Evolutionary conservation across 2,888 invertebrate genomes (phyloP).

Genomic region (Clepsis dumicolana): DNA sequence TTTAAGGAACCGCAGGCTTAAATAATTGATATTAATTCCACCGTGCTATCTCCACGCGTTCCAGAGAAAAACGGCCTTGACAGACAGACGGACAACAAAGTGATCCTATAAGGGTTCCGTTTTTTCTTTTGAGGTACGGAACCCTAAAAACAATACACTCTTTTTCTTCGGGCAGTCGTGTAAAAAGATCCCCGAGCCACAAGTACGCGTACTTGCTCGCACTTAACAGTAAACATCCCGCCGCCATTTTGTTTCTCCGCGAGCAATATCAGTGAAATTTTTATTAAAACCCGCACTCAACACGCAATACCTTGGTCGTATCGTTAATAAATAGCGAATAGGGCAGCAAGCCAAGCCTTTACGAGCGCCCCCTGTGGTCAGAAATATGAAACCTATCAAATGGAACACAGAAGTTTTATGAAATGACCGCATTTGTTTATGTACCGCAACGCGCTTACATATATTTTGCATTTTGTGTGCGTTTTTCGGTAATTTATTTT

Average conservation of each 20-base stretch:
- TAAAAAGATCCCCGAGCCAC: too few species aligned
- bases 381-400: constrained; percentile 75
- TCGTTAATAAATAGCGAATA: constrained; percentile 63
- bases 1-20: too few species aligned
- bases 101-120: too few species aligned
- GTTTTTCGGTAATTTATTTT: constrained; percentile 38
- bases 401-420: constrained; percentile 64
- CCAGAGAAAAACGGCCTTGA: too few species aligned
- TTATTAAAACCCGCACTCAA: constrained; percentile 54
- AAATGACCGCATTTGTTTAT: constrained; percentile 65
- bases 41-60: too few species aligned
- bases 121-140: too few species aligned
- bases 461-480: constrained; percentile 33
- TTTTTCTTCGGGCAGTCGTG: too few species aligned
- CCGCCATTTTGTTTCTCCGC: neutral
- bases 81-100: too few species aligned
- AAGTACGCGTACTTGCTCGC: too few species aligned
- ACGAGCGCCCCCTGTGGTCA: constrained; percentile 69
- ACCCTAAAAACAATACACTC: too few species aligned
- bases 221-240: too few species aligned
- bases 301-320: constrained; percentile 58
- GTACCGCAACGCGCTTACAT: constrained; percentile 49
- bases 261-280: constrained; percentile 39
- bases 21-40: too few species aligned
- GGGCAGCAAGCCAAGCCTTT: constrained; percentile 72